Evolutionary conservation across 1,140 invertebrate genomes (phyloP).

Genomic region (Leptopilina clavipes): DNA sequence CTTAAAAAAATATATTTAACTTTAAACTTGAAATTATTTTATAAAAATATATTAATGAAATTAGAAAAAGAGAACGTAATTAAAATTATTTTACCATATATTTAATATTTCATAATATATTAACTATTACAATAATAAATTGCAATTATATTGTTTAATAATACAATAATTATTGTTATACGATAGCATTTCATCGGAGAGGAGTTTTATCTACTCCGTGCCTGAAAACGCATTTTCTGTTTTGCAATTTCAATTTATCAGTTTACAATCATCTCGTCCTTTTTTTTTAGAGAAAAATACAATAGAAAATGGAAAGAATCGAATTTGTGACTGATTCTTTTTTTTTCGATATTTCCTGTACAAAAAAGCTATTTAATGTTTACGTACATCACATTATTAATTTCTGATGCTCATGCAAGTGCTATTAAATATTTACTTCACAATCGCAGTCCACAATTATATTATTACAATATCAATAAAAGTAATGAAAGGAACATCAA

Average conservation of each 20-base stretch:
- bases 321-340: neutral
- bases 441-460: constrained; percentile 45
- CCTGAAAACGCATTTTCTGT: neutral
- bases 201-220: constrained; percentile 37
- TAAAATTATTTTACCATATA: constrained; percentile 52
- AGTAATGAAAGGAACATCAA: constrained; percentile 53
- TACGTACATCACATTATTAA: constrained; percentile 13
- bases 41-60: no score
- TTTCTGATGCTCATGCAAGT: constrained; percentile 1
- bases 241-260: neutral
- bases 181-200: constrained; percentile 49
- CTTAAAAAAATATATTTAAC: no score
- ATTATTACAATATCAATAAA: constrained; percentile 51
- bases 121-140: constrained; percentile 48
- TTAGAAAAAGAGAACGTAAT: constrained; percentile 51
- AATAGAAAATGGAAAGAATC: constrained; percentile 13
- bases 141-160: constrained; percentile 59
- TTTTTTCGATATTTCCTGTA: constrained; percentile 41
- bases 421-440: neutral
- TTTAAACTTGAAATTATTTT: no score
- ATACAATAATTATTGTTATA: constrained; percentile 59
- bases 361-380: constrained; percentile 50
- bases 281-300: constrained; percentile 1
- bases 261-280: neutral
- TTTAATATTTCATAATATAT: constrained; percentile 47